Base-by-base conservation (phyloP, 2,113 vertebrate species). In the Cebus imitator region DNA sequence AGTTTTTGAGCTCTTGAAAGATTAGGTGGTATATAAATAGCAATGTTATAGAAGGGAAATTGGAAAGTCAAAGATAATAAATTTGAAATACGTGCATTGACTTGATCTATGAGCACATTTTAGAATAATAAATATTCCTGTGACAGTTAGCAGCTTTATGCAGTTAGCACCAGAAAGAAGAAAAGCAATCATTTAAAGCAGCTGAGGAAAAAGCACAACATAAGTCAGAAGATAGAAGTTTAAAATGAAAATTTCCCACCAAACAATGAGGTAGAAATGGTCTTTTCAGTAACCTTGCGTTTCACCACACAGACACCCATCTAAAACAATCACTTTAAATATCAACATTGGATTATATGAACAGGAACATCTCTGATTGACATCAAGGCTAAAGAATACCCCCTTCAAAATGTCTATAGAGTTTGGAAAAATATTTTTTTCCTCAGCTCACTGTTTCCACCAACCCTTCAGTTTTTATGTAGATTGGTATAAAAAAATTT, bases 81-180 rank as follows among this genome's bases (percentile, higher is more conserved):
- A 55, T 90, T 43, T 87, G 78, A 93, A 96, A 75, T 86, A 81
- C 40, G 25, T 75, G n/a, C 48, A 5, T 55, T 94, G 45, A 70
- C 52, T 91, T 97, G 90, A 97, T 97, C 14, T 92, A 85, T 83
- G 84, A 83, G 73, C 27, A 79, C 32, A 91, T 86, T 96, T 92
- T 84, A 85, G 95, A 97, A 94, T 76, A 95, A 75, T 84, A 86
- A 96, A 75, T 78, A 91, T 89, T 61, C 40, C 66, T 11, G 18
- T 43, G 72, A 48, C 90, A 76, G 27, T 72, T 48, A 92, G 73
- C 55, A 78, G 37, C 50, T 81, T 82, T 94, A 55, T 79, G 83
- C 35, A 68, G 82, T 86, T 97, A 72, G 68, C 27, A 73, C 80
- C 40, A 21, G 13, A 55, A 82, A 90, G 78, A 48, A 94, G 48